Evolutionary conservation across 2,888 invertebrate genomes (phyloP).

Genomic region (Alloscopus bannaensis): DNA sequence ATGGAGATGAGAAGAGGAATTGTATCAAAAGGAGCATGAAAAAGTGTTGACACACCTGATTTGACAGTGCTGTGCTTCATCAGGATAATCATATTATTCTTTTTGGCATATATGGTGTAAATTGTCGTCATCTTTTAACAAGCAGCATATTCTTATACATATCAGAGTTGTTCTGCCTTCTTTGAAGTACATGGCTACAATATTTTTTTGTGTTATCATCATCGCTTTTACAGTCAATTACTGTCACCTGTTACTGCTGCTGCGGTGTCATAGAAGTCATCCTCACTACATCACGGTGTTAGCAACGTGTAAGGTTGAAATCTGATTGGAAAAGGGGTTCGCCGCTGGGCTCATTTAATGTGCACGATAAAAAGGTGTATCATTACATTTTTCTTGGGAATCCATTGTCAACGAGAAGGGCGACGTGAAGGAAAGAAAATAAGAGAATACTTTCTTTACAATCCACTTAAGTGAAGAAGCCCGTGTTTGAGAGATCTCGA

Average conservation of each 20-base stretch:
- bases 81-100: neutral
- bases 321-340: no score
- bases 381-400: neutral
- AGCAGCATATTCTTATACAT: no score
- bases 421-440: neutral
- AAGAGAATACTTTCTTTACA: neutral
- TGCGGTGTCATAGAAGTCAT: no score
- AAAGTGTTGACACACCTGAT: conserved; percentile 11
- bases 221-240: no score
- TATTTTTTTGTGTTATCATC: no score
- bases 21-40: no score
- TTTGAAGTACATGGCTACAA: conserved; percentile 4
- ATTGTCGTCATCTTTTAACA: neutral
- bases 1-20: no score
- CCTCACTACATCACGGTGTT: no score
- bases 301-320: no score
- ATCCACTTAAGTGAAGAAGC: neutral
- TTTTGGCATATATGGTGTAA: neutral
- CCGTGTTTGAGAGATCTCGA: neutral
- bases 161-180: no score
- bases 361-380: no score
- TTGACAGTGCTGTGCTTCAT: neutral
- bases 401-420: neutral
- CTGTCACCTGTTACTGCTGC: no score
- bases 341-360: neutral